phyloP scores from a whole-genome alignment of 2,888 invertebrate species.

The Watsonalla cultraria region DNA sequence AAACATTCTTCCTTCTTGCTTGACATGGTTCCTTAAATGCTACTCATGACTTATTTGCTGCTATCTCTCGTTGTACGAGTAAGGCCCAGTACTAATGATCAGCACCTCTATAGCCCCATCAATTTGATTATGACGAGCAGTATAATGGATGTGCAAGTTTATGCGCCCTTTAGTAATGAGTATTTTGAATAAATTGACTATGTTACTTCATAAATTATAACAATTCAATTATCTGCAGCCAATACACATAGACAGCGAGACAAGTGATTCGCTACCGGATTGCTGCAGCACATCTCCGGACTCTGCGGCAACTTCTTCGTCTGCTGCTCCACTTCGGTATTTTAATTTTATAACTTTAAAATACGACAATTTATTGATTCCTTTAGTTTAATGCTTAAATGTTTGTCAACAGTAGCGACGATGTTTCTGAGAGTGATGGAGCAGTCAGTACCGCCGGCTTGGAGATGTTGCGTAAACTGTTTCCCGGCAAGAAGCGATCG shows the following conservation, averaged over 20 bases:
- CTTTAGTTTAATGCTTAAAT: conserved; percentile 2
- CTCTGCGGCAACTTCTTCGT: conserved; percentile 46
- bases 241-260: conserved; percentile 72
- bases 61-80: too few species aligned
- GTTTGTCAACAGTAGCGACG: conserved; percentile 29
- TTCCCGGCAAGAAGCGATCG: conserved; percentile 92
- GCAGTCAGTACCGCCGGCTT: conserved; percentile 84
- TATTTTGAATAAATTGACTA: too few species aligned
- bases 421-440: conserved; percentile 41
- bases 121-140: too few species aligned
- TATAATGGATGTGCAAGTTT: too few species aligned
- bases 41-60: too few species aligned
- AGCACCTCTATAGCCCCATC: too few species aligned
- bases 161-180: too few species aligned
- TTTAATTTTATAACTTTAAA: not conserved
- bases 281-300: conserved; percentile 62
- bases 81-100: too few species aligned
- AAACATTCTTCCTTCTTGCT: too few species aligned
- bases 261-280: conserved; percentile 67
- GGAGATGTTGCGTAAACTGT: conserved; percentile 92
- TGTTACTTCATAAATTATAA: not conserved
- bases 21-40: too few species aligned
- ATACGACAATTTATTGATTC: conserved; percentile 5
- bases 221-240: conserved; percentile 36
- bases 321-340: conserved; percentile 33